Evolutionary conservation across 2,888 invertebrate genomes (phyloP).

Genomic region (Synanthedon andrenaeformis): DNA sequence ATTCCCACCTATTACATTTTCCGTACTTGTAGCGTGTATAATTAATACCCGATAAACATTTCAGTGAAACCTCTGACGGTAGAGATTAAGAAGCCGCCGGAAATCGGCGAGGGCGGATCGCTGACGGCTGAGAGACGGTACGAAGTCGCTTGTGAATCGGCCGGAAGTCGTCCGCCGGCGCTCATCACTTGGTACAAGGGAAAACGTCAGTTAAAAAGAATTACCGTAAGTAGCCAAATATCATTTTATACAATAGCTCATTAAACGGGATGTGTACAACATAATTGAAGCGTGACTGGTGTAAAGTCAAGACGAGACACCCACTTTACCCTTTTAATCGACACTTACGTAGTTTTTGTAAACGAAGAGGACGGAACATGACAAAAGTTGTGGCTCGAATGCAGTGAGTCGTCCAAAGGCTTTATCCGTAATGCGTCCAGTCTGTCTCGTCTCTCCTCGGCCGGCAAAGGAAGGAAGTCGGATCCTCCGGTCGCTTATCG

Average conservation of each 20-base stretch:
- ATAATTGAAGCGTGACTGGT: no score
- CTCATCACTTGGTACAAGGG: slow-evolving; percentile 92
- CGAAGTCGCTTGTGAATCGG: slow-evolving; percentile 85
- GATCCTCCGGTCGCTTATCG: neutral
- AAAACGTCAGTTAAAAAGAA: slow-evolving; percentile 82
- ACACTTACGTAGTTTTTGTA: no score
- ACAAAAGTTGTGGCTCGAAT: no score
- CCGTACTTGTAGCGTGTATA: no score
- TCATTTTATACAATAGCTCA: neutral
- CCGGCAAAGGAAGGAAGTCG: neutral
- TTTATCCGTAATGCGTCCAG: neutral
- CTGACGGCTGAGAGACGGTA: slow-evolving; percentile 86
- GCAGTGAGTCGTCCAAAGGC: neutral
- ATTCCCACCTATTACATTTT: no score
- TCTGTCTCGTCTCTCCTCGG: neutral
- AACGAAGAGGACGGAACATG: no score
- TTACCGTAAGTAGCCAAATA: slow-evolving; percentile 72
- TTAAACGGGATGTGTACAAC: neutral
- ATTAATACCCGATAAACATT: slow-evolving; percentile 2
- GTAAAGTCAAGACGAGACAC: no score
- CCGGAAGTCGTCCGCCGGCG: slow-evolving; percentile 87
- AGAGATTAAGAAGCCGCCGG: slow-evolving; percentile 74
- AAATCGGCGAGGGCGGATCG: slow-evolving; percentile 65
- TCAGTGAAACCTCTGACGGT: slow-evolving; percentile 87
- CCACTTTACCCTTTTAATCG: no score